A percentile compares a stretch with the other conserved stretches of the same genome.
phyloP scores from a whole-genome alignment of 1,140 invertebrate genomes.

The Scaptomyza pallida region DNA sequence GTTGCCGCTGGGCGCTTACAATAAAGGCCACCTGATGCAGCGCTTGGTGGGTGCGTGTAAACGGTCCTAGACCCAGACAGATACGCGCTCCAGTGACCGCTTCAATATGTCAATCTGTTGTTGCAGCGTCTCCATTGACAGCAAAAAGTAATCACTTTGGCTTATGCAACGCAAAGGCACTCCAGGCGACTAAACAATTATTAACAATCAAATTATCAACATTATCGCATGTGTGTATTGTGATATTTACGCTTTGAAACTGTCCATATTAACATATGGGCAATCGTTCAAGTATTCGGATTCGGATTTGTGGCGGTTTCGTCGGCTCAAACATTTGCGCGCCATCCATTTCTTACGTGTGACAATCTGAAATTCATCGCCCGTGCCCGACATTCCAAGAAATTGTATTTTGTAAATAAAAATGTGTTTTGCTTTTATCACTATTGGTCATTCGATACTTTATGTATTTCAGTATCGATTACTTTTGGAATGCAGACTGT shows the following conservation, averaged over 20 bases:
- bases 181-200: constrained; percentile 60
- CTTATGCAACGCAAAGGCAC: constrained; percentile 58
- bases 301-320: constrained; percentile 67
- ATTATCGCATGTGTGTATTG: neutral
- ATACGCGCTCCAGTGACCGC: constrained; percentile 83
- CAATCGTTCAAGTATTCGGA: constrained; percentile 69
- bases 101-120: constrained; percentile 42
- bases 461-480: constrained; percentile 15
- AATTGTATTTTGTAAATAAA: constrained; percentile 55
- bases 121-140: constrained; percentile 57
- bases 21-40: constrained; percentile 86
- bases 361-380: constrained; percentile 65
- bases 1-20: constrained; percentile 82
- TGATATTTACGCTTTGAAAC: constrained; percentile 59
- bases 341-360: constrained; percentile 81
- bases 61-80: constrained; percentile 87
- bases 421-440: constrained; percentile 5
- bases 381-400: constrained; percentile 46
- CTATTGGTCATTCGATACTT: neutral
- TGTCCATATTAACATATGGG: constrained; percentile 74
- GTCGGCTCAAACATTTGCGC: constrained; percentile 60
- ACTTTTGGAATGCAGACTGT: neutral
- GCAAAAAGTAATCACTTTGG: constrained; percentile 64
- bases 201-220: neutral
- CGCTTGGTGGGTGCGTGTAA: constrained; percentile 84